Evolutionary conservation across 23 tunicate genomes (phyloP), one percentile per base, ranked within the genome.

Genomic region (Ciona savignyi): DNA sequence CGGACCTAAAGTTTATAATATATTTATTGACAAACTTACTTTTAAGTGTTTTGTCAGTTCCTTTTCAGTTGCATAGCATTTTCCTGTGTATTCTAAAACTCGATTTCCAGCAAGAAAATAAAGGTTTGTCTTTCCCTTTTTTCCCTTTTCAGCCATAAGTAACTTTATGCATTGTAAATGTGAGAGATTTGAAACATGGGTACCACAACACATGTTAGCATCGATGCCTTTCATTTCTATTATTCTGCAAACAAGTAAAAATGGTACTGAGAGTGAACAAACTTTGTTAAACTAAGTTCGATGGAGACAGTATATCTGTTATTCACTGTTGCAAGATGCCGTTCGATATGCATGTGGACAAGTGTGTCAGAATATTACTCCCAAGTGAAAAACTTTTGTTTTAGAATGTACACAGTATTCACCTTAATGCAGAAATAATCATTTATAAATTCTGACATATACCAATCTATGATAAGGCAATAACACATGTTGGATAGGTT

Each of bases 191-290:
- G 81, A 35, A 15, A 93, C 98, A 74, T 93, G 98, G 0, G 98
- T 93, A 1, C 98, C 98, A 79, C 98, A 93, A 63, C 98, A 93
- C 98, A 93, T 93, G 70, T 93, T 93, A 1, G 85, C 75, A 34
- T 93, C 98, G 22, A 93, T 87, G 1, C 86, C 89, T 67, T 93
- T 70, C 48, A 93, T 86, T 64, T 93, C 93, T 28, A 93, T 78
- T 33, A 83, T 82, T 64, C 98, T 89, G 62, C 26, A 72, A 72
- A 72, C 9, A 33, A 22, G 35, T 22, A 29, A 4, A 6, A 42
- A 42, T 42, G 9, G 15, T 9, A 42, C 56, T n/a, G n/a, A n/a
- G n/a, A n/a, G n/a, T n/a, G n/a, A n/a, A n/a, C n/a, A n/a, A n/a
- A n/a, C n/a, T n/a, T n/a, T n/a, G n/a, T n/a, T n/a, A n/a, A n/a